phyloP scores from a whole-genome alignment of 1,140 invertebrate genomes.

The Oryctes rhinoceros region DNA sequence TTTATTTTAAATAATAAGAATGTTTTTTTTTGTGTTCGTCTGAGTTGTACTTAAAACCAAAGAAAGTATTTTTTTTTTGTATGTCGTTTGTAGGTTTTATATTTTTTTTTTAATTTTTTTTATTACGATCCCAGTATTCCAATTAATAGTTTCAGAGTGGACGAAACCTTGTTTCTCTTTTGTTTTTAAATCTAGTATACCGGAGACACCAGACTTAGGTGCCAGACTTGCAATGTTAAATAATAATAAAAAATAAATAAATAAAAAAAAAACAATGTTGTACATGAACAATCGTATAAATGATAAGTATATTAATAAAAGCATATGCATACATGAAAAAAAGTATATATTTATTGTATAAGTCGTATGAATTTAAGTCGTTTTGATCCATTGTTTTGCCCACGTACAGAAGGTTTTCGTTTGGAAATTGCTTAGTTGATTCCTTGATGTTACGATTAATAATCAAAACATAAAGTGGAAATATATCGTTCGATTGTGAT shows the following conservation, averaged over 20 bases:
- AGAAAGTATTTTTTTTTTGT: slow-evolving; percentile 37
- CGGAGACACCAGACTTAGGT: slow-evolving; percentile 43
- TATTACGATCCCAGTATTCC: neutral
- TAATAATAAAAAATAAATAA: slow-evolving; percentile 31
- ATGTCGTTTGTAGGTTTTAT: slow-evolving; percentile 10
- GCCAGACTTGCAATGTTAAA: slow-evolving; percentile 40
- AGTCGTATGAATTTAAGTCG: neutral
- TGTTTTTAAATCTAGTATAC: slow-evolving; percentile 18
- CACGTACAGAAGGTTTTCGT: neutral
- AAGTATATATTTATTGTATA: slow-evolving; percentile 25
- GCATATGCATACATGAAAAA: slow-evolving; percentile 5
- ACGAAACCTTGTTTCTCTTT: slow-evolving; percentile 4
- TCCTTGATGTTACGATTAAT: too few species aligned
- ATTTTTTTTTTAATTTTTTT: neutral
- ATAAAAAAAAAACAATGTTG: slow-evolving; percentile 43
- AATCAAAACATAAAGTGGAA: too few species aligned
- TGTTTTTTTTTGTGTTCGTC: neutral
- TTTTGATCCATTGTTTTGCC: neutral
- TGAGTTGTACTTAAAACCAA: slow-evolving; percentile 35
- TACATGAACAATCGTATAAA: slow-evolving; percentile 50
- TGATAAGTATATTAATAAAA: slow-evolving; percentile 36
- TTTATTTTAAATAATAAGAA: neutral
- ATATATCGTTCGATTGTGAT: too few species aligned
- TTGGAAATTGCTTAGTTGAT: neutral
- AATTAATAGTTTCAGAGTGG: slow-evolving; percentile 24